Percentiles rank a stretch among this genome's conserved stretches.
Conservation (phyloP, 2,888 invertebrate genomes). For the Callinectes sapidus region DNA sequence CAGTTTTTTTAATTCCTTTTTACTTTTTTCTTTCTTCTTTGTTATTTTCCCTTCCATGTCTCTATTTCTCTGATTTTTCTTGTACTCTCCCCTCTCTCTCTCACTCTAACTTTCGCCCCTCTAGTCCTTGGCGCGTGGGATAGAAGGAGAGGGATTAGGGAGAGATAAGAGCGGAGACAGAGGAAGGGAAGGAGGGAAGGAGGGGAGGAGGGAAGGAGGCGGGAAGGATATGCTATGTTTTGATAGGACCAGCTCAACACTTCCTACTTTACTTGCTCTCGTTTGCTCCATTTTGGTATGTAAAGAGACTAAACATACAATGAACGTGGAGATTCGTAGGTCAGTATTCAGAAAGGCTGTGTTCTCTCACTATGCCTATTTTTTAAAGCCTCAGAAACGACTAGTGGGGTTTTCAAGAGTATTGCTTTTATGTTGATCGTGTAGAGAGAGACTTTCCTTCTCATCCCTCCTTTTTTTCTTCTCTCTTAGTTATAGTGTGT, state of each 20-base stretch:
- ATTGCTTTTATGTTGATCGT: too few relatives aligned
- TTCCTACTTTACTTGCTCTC: slow-evolving; percentile 10
- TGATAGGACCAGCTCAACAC: background rate
- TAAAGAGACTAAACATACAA: background rate
- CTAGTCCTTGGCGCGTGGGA: background rate
- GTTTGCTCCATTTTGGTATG: background rate
- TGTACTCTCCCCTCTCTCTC: too few relatives aligned
- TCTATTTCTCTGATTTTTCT: slow-evolving; percentile 12
- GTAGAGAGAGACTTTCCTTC: too few relatives aligned
- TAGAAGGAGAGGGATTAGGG: background rate
- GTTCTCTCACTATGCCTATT: background rate
- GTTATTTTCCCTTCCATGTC: too few relatives aligned
- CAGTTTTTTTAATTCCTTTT: too few relatives aligned
- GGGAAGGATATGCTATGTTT: background rate
- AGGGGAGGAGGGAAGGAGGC: background rate
- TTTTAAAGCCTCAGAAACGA: too few relatives aligned
- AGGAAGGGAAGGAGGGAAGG: slow-evolving; percentile 7
- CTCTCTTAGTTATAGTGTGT: too few relatives aligned
- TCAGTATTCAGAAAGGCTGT: background rate
- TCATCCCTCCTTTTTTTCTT: too few relatives aligned
- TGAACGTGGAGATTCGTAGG: background rate
- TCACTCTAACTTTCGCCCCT: background rate
- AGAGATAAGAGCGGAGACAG: background rate
- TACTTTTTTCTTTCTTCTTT: too few relatives aligned
- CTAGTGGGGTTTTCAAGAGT: background rate